These are phyloP conservation scores for Drosophila buzzatii DNA, from an alignment of 2,888 invertebrate species.

Conservation along the genomic window DNA sequence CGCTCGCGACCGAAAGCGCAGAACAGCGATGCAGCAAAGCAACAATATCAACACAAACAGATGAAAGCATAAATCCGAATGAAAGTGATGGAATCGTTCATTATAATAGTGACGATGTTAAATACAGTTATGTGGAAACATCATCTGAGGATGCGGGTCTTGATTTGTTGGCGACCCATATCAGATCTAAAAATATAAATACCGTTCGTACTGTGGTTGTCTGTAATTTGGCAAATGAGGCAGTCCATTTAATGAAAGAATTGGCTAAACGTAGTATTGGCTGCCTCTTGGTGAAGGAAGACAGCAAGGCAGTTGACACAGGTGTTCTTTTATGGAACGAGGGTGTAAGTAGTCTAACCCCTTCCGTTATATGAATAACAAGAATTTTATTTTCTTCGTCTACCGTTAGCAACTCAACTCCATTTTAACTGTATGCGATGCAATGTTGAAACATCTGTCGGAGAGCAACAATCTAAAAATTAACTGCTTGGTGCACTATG, in stretches of 20 bases:
- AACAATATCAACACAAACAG: no score
- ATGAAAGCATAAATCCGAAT: no score
- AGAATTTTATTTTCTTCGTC: neutral
- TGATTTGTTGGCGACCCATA: conserved; percentile 12
- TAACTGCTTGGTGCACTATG: conserved; percentile 28
- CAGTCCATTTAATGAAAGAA: conserved; percentile 19
- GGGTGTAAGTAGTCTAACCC: conserved; percentile 22
- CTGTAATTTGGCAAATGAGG: conserved; percentile 23
- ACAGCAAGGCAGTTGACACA: neutral
- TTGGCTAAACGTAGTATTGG: conserved; percentile 35
- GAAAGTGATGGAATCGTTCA: no score
- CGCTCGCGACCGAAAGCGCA: no score
- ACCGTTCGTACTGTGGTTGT: conserved; percentile 19
- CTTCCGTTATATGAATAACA: neutral
- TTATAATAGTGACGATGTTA: conserved; percentile 15
- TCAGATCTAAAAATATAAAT: conserved; percentile 35
- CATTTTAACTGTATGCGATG: conserved; percentile 25
- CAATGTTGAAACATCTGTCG: conserved; percentile 2
- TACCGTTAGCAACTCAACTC: conserved; percentile 22
- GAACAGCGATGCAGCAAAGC: no score
- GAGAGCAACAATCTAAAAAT: neutral
- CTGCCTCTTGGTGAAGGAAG: conserved; percentile 22
- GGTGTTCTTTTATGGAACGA: neutral
- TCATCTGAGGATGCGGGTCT: neutral
- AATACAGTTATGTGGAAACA: conserved; percentile 23